Evolutionary conservation across 2,888 invertebrate genomes (phyloP).

Genomic region (Hoplodrina blanda): DNA sequence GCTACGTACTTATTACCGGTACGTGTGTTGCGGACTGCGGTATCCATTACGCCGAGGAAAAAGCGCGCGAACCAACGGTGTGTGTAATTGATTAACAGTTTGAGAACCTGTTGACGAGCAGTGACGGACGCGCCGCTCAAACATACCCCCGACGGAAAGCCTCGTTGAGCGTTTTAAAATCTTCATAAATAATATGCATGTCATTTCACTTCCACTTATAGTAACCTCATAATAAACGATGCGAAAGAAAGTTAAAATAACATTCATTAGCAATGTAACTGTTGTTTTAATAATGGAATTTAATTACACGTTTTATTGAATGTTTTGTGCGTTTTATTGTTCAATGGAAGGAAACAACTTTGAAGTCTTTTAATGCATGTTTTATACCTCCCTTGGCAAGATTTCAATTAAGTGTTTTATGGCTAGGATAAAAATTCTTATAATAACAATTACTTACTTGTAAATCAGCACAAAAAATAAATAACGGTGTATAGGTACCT

Average conservation of each 20-base stretch:
- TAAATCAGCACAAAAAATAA: constrained; percentile 65
- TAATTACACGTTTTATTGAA: constrained; percentile 75
- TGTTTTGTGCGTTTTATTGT: constrained; percentile 69
- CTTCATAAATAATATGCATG: constrained; percentile 75
- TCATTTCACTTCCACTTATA: constrained; percentile 68
- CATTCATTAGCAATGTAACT: constrained; percentile 51
- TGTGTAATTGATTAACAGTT: constrained; percentile 89
- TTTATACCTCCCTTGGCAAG: constrained; percentile 73
- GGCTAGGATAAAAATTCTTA: constrained; percentile 61
- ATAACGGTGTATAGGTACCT: constrained; percentile 58
- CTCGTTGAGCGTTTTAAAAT: constrained; percentile 73
- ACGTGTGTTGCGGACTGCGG: constrained; percentile 77
- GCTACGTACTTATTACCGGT: constrained; percentile 77
- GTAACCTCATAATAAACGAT: constrained; percentile 59
- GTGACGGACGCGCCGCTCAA: constrained; percentile 67
- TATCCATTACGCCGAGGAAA: constrained; percentile 87
- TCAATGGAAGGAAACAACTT: constrained; percentile 65
- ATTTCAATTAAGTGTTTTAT: constrained; percentile 73
- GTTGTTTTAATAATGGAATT: constrained; percentile 68
- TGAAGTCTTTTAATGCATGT: constrained; percentile 64
- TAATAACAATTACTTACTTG: constrained; percentile 57
- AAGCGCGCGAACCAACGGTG: constrained; percentile 83
- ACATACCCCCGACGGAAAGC: constrained; percentile 57
- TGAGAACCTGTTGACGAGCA: constrained; percentile 78
- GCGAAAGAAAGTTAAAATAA: constrained; percentile 67